These are phyloP conservation scores for Thalassoma bifasciatum DNA, from an alignment of 2,113 vertebrate species.

Conservation along the genomic window DNA sequence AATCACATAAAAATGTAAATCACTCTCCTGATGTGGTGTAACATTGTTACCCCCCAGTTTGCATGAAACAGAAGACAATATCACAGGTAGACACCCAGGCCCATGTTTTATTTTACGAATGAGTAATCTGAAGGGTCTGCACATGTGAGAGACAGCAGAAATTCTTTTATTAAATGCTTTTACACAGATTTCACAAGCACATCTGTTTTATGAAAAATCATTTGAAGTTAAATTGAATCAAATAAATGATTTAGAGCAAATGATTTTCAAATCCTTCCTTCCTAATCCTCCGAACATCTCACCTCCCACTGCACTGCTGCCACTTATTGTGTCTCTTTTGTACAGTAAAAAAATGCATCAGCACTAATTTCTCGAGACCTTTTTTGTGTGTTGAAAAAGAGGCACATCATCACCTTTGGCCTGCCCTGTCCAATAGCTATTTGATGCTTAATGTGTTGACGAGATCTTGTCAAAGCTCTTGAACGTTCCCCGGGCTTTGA, in stretches of 20 bases:
- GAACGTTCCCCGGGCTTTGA: constrained; percentile 66
- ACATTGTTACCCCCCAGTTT: constrained; percentile 56
- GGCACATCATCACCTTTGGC: constrained; percentile 35
- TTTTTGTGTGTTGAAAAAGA: constrained; percentile 6
- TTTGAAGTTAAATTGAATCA: constrained; percentile 35
- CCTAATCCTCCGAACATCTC: constrained; percentile 36
- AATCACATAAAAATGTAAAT: constrained; percentile 79
- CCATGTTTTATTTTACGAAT: constrained; percentile 37
- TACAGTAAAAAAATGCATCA: constrained; percentile 42
- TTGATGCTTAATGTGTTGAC: constrained; percentile 64
- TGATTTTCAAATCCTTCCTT: constrained; percentile 37
- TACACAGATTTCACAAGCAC: constrained; percentile 18
- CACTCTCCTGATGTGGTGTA: constrained; percentile 47
- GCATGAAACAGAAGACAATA: constrained; percentile 30
- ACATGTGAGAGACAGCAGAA: constrained; percentile 29
- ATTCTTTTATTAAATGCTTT: constrained; percentile 58
- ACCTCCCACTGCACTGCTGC: constrained; percentile 62
- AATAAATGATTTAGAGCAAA: constrained; percentile 1
- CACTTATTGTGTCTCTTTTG: constrained; percentile 45
- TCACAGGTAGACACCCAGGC: constrained; percentile 34
- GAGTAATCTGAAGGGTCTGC: constrained; percentile 9
- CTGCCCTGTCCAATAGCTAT: constrained; percentile 62
- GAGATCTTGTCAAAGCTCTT: constrained; percentile 70
- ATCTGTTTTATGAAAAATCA: constrained; percentile 24
- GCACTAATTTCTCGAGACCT: constrained; percentile 31